phyloP scores from a whole-genome alignment of 2,797 vertebrate species.

The Gorsachius magnificus region DNA sequence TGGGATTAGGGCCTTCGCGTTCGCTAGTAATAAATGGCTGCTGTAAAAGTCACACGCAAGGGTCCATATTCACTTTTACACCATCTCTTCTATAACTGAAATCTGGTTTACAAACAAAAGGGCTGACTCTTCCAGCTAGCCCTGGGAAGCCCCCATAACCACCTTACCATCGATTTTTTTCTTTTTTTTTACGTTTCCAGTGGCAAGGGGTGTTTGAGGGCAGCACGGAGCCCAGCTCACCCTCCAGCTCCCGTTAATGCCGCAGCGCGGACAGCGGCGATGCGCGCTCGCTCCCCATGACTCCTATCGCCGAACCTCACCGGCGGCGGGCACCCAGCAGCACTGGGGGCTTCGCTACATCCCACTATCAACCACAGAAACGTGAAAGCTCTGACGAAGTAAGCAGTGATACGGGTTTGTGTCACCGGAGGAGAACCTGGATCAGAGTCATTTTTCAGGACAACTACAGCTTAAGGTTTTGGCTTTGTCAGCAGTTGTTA shows the following conservation, averaged over 20 bases:
- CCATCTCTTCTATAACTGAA: neutral
- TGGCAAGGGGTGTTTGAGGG: rapidly evolving
- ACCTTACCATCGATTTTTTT: rapidly evolving
- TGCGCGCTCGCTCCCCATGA: rapidly evolving
- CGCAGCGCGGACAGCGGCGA: neutral
- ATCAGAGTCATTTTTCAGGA: neutral
- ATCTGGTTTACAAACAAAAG: neutral
- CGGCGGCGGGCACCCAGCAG: rapidly evolving
- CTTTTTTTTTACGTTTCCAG: neutral
- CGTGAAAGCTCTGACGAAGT: rapidly evolving
- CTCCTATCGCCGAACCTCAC: rapidly evolving
- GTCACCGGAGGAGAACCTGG: neutral
- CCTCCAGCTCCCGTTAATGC: neutral
- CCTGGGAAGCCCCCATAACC: neutral
- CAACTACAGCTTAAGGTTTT: neutral
- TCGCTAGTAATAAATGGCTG: neutral
- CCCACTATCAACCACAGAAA: neutral
- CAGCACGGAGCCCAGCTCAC: rapidly evolving
- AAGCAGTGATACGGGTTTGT: rapidly evolving
- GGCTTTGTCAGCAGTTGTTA: neutral
- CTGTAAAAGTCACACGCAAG: neutral
- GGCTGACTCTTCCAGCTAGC: neutral
- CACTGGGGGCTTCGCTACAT: rapidly evolving
- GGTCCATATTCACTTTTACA: neutral
- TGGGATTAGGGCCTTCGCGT: neutral